phyloP scores from a whole-genome alignment of 2,888 invertebrate species.

The Cordilura impudica region DNA sequence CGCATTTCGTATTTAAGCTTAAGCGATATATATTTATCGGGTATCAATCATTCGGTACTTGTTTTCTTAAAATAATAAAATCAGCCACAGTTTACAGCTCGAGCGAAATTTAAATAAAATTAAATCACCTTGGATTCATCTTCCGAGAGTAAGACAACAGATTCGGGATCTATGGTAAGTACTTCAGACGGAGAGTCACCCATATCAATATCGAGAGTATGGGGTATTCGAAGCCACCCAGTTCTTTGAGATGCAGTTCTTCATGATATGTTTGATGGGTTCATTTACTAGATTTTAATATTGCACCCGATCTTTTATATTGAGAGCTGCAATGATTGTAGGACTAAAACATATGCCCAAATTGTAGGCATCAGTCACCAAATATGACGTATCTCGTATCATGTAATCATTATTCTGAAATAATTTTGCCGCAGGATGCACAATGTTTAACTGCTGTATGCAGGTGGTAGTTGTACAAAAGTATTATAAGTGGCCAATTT shows the following conservation, averaged over 20 bases:
- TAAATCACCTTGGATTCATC: constrained; percentile 87
- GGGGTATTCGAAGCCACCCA: constrained; percentile 84
- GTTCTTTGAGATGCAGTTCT: constrained; percentile 88
- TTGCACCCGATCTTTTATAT: constrained; percentile 94
- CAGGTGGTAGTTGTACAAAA: too few species aligned
- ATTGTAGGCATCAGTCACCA: constrained; percentile 99
- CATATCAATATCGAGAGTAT: constrained; percentile 77
- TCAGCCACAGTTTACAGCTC: constrained; percentile 86
- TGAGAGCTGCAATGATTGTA: constrained; percentile 95
- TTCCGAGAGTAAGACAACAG: constrained; percentile 86
- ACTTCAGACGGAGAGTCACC: constrained; percentile 86
- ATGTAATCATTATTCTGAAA: too few species aligned
- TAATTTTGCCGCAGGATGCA: too few species aligned
- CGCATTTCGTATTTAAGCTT: constrained; percentile 70
- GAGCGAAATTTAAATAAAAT: constrained; percentile 88
- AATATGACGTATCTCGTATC: too few species aligned
- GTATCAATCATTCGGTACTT: constrained; percentile 91
- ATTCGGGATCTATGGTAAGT: constrained; percentile 84
- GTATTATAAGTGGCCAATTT: too few species aligned
- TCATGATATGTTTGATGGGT: constrained; percentile 95
- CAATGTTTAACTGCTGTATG: too few species aligned
- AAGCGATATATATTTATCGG: constrained; percentile 89
- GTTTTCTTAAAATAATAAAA: constrained; percentile 84
- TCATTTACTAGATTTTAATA: constrained; percentile 97
- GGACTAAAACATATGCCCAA: constrained; percentile 98